phyloP scores from a whole-genome alignment of 2,797 vertebrate genomes.

The Hypotaenidia okinawae region DNA sequence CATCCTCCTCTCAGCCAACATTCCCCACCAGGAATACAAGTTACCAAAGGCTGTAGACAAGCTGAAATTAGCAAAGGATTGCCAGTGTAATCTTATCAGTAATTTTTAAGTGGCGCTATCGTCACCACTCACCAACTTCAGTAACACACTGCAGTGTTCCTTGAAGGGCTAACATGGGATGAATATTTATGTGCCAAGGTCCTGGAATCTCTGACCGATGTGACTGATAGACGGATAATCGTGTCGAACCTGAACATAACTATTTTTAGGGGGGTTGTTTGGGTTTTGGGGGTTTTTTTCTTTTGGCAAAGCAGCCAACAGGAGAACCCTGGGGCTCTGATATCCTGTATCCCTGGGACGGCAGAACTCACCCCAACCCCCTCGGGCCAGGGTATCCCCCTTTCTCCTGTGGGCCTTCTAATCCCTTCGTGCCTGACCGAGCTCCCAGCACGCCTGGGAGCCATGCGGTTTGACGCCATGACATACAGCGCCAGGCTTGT shows the following conservation, averaged over 20 bases:
- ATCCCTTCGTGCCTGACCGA: not conserved
- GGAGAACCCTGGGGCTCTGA: not conserved
- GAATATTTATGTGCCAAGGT: not conserved
- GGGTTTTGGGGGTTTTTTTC: no score
- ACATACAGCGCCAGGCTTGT: not conserved
- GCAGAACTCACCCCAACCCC: not conserved
- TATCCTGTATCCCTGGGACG: not conserved
- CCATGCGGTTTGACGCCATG: not conserved
- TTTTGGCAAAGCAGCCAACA: not conserved
- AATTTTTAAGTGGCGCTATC: not conserved
- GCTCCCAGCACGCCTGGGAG: not conserved
- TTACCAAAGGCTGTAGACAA: not conserved
- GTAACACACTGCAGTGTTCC: not conserved
- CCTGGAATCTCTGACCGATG: not conserved
- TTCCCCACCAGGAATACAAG: not conserved
- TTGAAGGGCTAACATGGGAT: not conserved
- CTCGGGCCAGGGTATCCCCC: not conserved
- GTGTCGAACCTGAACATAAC: not conserved
- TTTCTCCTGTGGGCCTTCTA: not conserved
- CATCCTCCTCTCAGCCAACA: not conserved
- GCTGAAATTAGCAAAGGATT: not conserved
- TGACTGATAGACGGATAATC: no score
- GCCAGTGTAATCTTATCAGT: not conserved
- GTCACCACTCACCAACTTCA: not conserved
- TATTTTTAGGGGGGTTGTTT: no score